Base-by-base conservation (phyloP, 37 sponge, comb jelly and placozoan species). In the Dysidea cf. avara region DNA sequence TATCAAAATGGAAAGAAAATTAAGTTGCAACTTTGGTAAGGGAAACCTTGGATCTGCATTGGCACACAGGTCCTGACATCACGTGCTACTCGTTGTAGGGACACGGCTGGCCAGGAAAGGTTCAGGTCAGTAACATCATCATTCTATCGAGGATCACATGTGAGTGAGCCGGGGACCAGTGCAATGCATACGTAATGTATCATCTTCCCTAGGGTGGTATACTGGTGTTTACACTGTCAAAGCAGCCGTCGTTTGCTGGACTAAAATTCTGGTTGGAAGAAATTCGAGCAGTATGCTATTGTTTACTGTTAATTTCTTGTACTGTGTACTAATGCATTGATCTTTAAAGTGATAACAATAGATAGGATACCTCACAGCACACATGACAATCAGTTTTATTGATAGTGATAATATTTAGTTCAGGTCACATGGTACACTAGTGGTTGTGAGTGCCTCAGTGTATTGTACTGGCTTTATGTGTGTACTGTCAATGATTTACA, bases 121-220 rank as follows among this genome's bases (percentile, higher is more conserved):
- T 89, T 89, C 53, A 53, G 84, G 21, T 89, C 89, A 4, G 89
- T 89, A 39, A 89, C 89, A 17, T 68, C 89, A n/a, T 83, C 84
- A 0, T 89, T 83, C 66, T 89, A 89, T 53, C 74, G 89, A 63
- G 89, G 84, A 62, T 78, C 89, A 26, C 78, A 88, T 59, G 88
- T 88, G 48, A 71, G 83, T 56, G 20, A 11, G 29, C 2, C 7
- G n/a, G 9, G 29, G 33, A 26, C 20, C 35, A 36, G 7, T 11
- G 6, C 34, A 33, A 33, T 33, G 25, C 3, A 6, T 66, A 36
- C 40, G 2, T 66, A 22, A 40, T 7, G 1, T 14, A 1, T 43
- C 2, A 1, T 38, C 17, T 25, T 3, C 67, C 24, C 7, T 36
- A 89, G 89, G 89, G 89, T 33, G 79, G 69, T 51, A 56, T 89